Evolutionary conservation across 2,888 invertebrate genomes (phyloP).

Genomic region (Eristalis tenax): DNA sequence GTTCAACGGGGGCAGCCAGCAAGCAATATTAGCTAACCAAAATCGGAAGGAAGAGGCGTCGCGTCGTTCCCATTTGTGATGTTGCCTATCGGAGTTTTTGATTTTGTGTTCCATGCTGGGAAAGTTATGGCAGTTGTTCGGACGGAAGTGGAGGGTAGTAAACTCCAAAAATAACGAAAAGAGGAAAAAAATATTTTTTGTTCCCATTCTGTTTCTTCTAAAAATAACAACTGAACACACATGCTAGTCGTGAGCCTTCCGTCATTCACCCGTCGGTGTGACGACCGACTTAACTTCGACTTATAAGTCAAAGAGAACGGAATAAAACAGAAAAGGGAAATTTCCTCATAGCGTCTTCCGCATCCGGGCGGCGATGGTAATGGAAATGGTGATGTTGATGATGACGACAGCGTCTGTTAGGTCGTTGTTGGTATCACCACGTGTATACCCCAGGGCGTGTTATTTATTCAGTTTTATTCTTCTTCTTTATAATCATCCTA

Average conservation of each 20-base stretch:
- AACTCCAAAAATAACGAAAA: constrained; percentile 48
- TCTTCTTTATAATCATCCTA: constrained; percentile 17
- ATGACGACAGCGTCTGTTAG: constrained; percentile 22
- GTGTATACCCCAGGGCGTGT: constrained; percentile 53
- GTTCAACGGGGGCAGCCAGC: constrained; percentile 14
- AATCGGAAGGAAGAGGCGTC: constrained; percentile 61
- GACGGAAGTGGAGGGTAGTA: constrained; percentile 41
- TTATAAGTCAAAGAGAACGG: constrained; percentile 49
- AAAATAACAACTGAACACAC: constrained; percentile 40
- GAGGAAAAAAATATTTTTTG: background rate
- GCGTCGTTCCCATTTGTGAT: constrained; percentile 14
- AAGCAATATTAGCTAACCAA: constrained; percentile 12
- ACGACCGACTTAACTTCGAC: background rate
- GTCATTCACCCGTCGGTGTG: background rate
- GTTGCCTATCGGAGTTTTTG: background rate
- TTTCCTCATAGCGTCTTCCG: constrained; percentile 75
- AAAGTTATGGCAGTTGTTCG: constrained; percentile 60
- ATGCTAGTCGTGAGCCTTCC: background rate
- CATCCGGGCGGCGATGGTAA: constrained; percentile 72
- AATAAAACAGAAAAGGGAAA: constrained; percentile 71
- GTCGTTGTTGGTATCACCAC: constrained; percentile 10
- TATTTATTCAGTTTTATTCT: constrained; percentile 25
- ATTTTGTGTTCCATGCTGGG: constrained; percentile 25
- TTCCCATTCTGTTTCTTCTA: constrained; percentile 24
- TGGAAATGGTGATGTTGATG: background rate